phyloP scores from a whole-genome alignment of 2,888 invertebrate genomes.

The Leptinotarsa juncta region DNA sequence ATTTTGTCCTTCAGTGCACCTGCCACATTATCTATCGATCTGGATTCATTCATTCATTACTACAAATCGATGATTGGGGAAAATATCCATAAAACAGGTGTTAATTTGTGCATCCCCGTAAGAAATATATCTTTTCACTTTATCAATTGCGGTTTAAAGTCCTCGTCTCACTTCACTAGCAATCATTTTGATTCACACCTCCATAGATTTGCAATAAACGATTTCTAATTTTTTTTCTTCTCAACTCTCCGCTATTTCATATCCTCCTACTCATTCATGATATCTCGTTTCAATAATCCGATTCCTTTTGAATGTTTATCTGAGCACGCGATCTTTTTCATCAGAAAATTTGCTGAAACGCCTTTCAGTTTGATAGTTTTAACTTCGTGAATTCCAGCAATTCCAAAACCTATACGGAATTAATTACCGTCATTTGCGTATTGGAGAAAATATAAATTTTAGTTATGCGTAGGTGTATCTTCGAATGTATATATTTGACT shows the following conservation, averaged over 20 bases:
- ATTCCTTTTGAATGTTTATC: conserved; percentile 1
- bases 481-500: background rate
- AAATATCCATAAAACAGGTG: too few species aligned
- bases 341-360: too few species aligned
- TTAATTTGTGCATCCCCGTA: too few species aligned
- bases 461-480: background rate
- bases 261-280: conserved; percentile 9
- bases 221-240: background rate
- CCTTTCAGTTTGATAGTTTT: too few species aligned
- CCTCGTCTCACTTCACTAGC: background rate
- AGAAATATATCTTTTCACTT: background rate
- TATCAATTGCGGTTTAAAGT: background rate
- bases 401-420: background rate
- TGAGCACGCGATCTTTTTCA: background rate
- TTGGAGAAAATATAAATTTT: background rate
- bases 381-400: too few species aligned
- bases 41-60: too few species aligned
- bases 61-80: too few species aligned
- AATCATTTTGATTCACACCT: conserved; percentile 4
- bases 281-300: conserved; percentile 8
- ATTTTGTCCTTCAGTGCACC: too few species aligned
- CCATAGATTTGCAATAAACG: background rate
- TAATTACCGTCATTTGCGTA: background rate
- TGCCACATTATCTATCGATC: too few species aligned
- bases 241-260: background rate